These are phyloP conservation scores for Parnassius mnemosyne DNA, from an alignment of 2,888 invertebrate species.

Conservation along the genomic window DNA sequence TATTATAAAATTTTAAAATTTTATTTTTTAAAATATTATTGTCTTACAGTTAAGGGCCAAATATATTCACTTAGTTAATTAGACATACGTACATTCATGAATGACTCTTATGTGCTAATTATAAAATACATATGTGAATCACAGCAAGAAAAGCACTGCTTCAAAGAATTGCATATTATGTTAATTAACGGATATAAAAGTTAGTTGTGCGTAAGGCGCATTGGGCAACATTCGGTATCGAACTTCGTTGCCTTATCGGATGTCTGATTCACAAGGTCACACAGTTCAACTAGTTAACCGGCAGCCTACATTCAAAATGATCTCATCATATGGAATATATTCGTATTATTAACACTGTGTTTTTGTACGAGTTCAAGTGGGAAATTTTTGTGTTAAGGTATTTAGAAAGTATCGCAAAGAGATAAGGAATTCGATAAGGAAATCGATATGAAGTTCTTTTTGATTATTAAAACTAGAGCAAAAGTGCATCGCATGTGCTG, in stretches of 20 bases:
- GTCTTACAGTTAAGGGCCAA: no score
- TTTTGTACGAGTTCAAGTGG: background rate
- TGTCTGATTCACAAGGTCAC: slow-evolving; percentile 73
- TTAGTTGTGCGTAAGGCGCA: slow-evolving; percentile 21
- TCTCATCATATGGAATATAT: slow-evolving; percentile 57
- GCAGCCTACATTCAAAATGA: slow-evolving; percentile 65
- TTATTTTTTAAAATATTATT: no score
- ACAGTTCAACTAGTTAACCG: slow-evolving; percentile 65
- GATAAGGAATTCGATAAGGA: slow-evolving; percentile 16
- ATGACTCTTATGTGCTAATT: no score
- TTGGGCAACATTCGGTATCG: slow-evolving; percentile 48
- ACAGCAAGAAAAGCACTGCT: slow-evolving; percentile 10
- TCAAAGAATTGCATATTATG: slow-evolving; percentile 18
- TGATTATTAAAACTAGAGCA: slow-evolving; percentile 11
- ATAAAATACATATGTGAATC: slow-evolving; percentile 11
- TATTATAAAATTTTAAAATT: no score
- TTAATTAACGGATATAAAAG: slow-evolving; percentile 20
- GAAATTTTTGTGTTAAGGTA: slow-evolving; percentile 31
- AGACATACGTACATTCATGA: no score
- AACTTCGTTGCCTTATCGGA: slow-evolving; percentile 63
- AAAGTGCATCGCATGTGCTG: slow-evolving; percentile 1
- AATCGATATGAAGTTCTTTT: slow-evolving; percentile 2
- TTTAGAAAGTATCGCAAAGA: slow-evolving; percentile 10
- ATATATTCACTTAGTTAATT: no score
- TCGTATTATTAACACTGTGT: slow-evolving; percentile 28